Base-by-base conservation (phyloP, 2,888 invertebrate species). In the Dicranocentrus wangi region DNA sequence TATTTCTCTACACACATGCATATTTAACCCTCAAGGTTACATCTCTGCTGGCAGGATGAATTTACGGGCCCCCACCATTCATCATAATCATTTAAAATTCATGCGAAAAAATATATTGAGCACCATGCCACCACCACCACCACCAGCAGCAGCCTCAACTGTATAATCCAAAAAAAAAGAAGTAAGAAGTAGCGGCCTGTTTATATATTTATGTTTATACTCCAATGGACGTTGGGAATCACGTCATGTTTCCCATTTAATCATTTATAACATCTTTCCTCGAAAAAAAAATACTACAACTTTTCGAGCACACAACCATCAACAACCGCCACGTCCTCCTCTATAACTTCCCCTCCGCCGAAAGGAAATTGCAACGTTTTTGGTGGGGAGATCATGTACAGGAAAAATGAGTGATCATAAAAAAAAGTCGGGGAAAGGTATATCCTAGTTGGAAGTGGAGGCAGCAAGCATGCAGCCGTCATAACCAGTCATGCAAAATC, bases 71-170 rank as follows among this genome's bases (percentile, higher is more conserved):
- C 51, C 47, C 27, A 68, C 76, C 76, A 76, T 76, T 76, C 76
- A 76, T 76, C 76, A 76, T 66, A 68, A 76, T 76, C 76, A 76
- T 76, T 76, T 76, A 76, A 76, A 76, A 76, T 76, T 76, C 68
- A 76, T 76, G 76, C 32, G 75, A 15, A 65, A 68, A 63, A 73
- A n/a, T n/a, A 47, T 72, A 61, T 25, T 61, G 51, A 27, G 51
- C 68, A 58, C 15, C 55, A 23, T 51, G 2, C 1, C 58, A 8
- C 2, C 21, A 25, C 53, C 10, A 7, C 25, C 25, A 58, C 51
- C 19, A 51, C 19, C n/a, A n/a, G n/a, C n/a, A n/a, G n/a, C n/a
- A n/a, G n/a, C n/a, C n/a, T n/a, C n/a, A n/a, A n/a, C n/a, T n/a
- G n/a, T n/a, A n/a, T n/a, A n/a, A n/a, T n/a, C n/a, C n/a, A 51